Evolutionary conservation across 2,888 invertebrate genomes (phyloP), one percentile per base, ranked within the genome.

Genomic region (Mylabris sibirica): DNA sequence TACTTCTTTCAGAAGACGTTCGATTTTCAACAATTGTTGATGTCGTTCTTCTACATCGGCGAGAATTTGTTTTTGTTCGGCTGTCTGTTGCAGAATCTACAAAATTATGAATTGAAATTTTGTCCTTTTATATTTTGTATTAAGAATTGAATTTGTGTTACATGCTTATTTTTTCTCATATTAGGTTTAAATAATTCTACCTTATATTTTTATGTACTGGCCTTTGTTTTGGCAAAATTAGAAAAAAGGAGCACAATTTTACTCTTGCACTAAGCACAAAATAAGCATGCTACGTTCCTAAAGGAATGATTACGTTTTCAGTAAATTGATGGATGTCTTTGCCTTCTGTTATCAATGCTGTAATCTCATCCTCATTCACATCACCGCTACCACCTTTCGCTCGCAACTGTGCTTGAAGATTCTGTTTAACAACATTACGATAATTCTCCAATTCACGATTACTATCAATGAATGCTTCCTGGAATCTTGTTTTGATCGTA

Each of bases 31-130:
- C 75, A 97, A 88, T 85, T 96, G 94, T 76, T 91, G 90, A 84
- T 94, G 95, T 64, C 96, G 88, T 74, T 90, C 90, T 87, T 95
- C 92, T 75, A 95, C 91, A 79, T 94, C 95, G 73, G 91, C 91
- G 79, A 97, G 87, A 81, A 91, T 90, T 75, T 87, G 86, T 75
- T 90, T 90, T 49, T 94, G 95, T 84, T 91, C 90, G 79, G 90
- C 90, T 64, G 94, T 94, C 84, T 95, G 93, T 74, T 91, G 90
- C 79, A 93, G 89, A 83, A 95, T 91, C 93, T 95, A 82, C 65
- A 81, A 78, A 67, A 38, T 35, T 62, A 12, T 34, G 22, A 64
- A 34, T 30, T 3, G 22, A 2, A 53, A 22, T 5, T 59, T 6
- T 8, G 24, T 24, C 11, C n/a, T n/a, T n/a, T n/a, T n/a, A n/a